A percentile compares a stretch with the other conserved stretches of the same genome.
Conservation (phyloP, 2,113 vertebrate species). For the Hippocampus guttulatus region DNA sequence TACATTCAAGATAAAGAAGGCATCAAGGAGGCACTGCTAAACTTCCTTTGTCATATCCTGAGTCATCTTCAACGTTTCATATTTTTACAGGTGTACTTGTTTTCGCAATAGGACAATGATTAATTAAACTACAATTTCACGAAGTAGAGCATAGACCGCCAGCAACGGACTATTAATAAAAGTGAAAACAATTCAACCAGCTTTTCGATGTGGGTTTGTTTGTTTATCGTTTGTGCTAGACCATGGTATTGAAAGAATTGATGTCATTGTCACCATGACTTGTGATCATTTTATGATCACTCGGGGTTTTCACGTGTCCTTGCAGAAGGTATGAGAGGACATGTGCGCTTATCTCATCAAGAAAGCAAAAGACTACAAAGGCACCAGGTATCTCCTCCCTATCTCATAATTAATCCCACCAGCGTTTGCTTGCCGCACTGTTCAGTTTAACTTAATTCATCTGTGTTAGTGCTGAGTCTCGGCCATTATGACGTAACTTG, state of each 20-base stretch:
- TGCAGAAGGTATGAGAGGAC: not conserved
- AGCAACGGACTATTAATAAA: too few species aligned
- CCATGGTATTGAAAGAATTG: not conserved
- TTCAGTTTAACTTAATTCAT: not conserved
- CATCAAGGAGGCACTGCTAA: not conserved
- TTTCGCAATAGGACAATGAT: too few species aligned
- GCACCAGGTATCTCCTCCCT: not conserved
- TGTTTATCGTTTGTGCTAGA: too few species aligned
- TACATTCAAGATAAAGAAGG: not conserved
- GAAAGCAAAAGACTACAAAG: not conserved
- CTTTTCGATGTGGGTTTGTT: too few species aligned
- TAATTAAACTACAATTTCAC: too few species aligned
- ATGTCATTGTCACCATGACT: not conserved
- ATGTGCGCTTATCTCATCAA: not conserved
- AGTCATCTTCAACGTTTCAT: too few species aligned
- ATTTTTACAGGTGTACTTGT: too few species aligned
- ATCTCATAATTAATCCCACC: constrained; percentile 11
- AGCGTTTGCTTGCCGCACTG: not conserved
- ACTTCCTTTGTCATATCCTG: too few species aligned
- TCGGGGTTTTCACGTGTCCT: not conserved
- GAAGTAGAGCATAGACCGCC: too few species aligned
- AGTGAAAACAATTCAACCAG: too few species aligned
- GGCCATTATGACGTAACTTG: not conserved
- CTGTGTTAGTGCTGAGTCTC: not conserved
- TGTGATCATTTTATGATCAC: not conserved